Percentiles rank a stretch among this genome's conserved stretches.
Evolutionary conservation across 2,888 invertebrate genomes (phyloP).

Genomic region (Drosophila phalerata): DNA sequence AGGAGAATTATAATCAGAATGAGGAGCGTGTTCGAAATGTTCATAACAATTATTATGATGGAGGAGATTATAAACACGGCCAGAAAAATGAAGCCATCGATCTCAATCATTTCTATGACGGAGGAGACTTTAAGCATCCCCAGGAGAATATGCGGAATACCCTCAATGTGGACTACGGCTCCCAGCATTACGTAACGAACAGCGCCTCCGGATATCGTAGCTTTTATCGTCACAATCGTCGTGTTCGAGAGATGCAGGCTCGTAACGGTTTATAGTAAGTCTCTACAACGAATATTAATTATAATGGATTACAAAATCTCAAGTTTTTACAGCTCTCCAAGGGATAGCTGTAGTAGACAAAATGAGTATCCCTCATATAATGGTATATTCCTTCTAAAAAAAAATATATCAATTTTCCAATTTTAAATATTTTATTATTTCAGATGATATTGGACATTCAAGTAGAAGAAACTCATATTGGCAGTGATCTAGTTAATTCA

Average conservation of each 20-base stretch:
- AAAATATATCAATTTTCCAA: neutral
- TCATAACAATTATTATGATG: neutral
- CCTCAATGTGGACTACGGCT: neutral
- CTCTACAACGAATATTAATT: no score
- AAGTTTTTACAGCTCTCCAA: neutral
- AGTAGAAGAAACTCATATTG: neutral
- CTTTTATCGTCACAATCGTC: constrained; percentile 4
- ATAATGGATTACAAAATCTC: neutral
- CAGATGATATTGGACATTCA: constrained; percentile 1
- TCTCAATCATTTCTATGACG: constrained; percentile 18
- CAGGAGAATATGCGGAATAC: neutral
- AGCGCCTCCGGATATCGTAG: constrained; percentile 5
- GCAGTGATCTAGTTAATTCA: neutral
- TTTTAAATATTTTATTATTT: neutral
- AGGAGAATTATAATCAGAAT: constrained; percentile 4
- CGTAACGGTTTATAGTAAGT: constrained; percentile 16
- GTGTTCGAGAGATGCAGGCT: neutral
- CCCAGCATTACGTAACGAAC: constrained; percentile 2
- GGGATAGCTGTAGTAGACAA: neutral
- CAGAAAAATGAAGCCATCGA: constrained; percentile 1
- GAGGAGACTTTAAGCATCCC: constrained; percentile 10
- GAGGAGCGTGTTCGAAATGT: neutral
- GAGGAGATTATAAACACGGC: constrained; percentile 5
- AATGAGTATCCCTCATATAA: neutral
- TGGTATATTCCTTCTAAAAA: neutral